phyloP scores from a whole-genome alignment of 53 echinoderm and acorn worm species.

The Astropecten irregularis region DNA sequence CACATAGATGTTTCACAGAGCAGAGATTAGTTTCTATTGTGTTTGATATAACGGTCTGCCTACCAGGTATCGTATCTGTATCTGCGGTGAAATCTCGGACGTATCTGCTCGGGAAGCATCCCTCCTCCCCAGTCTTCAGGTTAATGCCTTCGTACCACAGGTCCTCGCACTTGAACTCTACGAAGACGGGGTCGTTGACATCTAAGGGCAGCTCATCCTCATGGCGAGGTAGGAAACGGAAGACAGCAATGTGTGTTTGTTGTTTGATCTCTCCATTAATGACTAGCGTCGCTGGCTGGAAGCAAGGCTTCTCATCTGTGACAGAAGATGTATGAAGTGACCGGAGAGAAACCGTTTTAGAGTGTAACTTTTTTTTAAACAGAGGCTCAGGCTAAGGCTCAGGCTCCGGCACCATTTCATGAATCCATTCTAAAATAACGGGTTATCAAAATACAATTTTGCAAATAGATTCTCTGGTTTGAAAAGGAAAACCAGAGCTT shows the following conservation, averaged over 20 bases:
- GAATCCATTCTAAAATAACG: no score
- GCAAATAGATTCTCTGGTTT: no score
- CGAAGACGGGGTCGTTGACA: constrained; percentile 80
- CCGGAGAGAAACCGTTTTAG: no score
- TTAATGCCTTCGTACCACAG: constrained; percentile 96
- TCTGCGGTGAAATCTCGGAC: constrained; percentile 80
- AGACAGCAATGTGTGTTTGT: constrained; percentile 86
- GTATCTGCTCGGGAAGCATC: constrained; percentile 88
- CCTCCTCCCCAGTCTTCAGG: constrained; percentile 89
- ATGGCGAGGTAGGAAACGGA: constrained; percentile 89
- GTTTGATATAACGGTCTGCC: no score
- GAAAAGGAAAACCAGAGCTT: no score
- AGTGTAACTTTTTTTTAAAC: no score
- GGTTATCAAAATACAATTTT: no score
- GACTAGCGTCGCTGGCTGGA: constrained; percentile 88
- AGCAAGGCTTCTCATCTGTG: constrained; percentile 76
- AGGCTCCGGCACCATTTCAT: no score
- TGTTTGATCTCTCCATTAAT: constrained; percentile 88
- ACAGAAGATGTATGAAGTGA: no score
- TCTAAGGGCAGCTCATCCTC: constrained; percentile 89
- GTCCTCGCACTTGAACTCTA: constrained; percentile 88
- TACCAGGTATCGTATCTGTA: constrained; percentile 83
- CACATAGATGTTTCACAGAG: no score
- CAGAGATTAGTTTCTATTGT: no score
- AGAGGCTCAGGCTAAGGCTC: no score